phyloP scores from a whole-genome alignment of 1,140 invertebrate species.

The Solenopsis fugax region DNA sequence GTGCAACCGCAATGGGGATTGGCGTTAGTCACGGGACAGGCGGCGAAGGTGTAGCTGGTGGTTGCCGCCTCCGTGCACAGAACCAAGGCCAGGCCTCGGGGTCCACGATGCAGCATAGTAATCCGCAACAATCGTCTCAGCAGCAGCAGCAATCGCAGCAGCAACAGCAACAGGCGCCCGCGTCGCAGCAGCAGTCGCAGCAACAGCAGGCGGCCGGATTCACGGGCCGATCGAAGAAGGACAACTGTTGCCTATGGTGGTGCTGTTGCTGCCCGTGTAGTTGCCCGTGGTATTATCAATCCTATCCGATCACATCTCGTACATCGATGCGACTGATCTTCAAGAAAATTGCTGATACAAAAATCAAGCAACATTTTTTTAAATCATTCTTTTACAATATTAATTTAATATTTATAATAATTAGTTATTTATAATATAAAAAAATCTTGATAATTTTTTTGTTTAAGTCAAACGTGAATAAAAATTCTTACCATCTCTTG shows the following conservation, averaged over 20 bases:
- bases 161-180: constrained; percentile 64
- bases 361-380: background rate
- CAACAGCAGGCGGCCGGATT: constrained; percentile 78
- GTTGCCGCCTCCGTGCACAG: constrained; percentile 83
- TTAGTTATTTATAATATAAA: background rate
- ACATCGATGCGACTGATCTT: constrained; percentile 44
- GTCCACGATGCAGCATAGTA: constrained; percentile 79
- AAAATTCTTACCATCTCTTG: background rate
- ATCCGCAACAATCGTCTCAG: constrained; percentile 78
- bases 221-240: constrained; percentile 85
- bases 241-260: constrained; percentile 90
- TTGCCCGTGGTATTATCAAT: constrained; percentile 89
- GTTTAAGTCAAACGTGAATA: background rate
- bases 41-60: constrained; percentile 79
- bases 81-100: constrained; percentile 81
- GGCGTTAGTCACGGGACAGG: constrained; percentile 84
- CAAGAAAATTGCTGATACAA: background rate
- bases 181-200: constrained; percentile 70
- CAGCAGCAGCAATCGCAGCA: constrained; percentile 73
- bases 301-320: constrained; percentile 67
- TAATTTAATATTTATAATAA: background rate
- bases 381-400: background rate
- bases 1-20: constrained; percentile 85
- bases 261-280: constrained; percentile 89
- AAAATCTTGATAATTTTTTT: background rate